These are phyloP conservation scores for Patella ulyssiponensis DNA, from an alignment of 2,888 invertebrate genomes.

Conservation along the genomic window DNA sequence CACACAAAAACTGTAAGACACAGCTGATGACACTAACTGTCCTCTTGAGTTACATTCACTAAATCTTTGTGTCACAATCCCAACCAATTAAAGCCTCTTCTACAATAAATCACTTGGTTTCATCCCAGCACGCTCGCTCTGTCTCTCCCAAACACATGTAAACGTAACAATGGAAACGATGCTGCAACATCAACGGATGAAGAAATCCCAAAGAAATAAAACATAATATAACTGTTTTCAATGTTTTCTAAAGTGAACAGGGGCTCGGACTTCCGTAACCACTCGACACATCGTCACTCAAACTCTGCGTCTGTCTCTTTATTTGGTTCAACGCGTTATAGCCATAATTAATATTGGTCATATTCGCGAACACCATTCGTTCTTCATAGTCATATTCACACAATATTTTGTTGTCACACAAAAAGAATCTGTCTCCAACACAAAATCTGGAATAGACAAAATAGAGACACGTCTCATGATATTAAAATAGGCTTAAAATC, in stretches of 20 bases:
- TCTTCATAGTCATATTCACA: slow-evolving; percentile 96
- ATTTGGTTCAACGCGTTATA: slow-evolving; percentile 89
- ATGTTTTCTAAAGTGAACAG: slow-evolving; percentile 59
- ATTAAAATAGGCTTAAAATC: background rate
- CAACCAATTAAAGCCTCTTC: too few species aligned
- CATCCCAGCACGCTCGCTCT: too few species aligned
- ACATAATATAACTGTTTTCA: too few species aligned
- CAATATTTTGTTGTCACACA: slow-evolving; percentile 93
- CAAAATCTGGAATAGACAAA: slow-evolving; percentile 83
- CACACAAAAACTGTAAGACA: too few species aligned
- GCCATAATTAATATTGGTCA: slow-evolving; percentile 72
- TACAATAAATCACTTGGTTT: too few species aligned
- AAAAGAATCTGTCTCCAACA: slow-evolving; percentile 92
- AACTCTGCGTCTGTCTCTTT: slow-evolving; percentile 72
- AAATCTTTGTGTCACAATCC: too few species aligned
- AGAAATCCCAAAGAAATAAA: too few species aligned
- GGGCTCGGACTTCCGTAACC: slow-evolving; percentile 83
- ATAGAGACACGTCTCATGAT: slow-evolving; percentile 3
- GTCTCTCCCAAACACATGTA: too few species aligned
- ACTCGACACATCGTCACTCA: slow-evolving; percentile 81
- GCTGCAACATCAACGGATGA: too few species aligned
- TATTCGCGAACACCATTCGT: slow-evolving; percentile 89
- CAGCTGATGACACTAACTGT: too few species aligned
- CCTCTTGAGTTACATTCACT: too few species aligned
- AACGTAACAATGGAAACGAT: too few species aligned